Base-by-base conservation (phyloP, 2,797 vertebrate genomes). In the Chelonia mydas region DNA sequence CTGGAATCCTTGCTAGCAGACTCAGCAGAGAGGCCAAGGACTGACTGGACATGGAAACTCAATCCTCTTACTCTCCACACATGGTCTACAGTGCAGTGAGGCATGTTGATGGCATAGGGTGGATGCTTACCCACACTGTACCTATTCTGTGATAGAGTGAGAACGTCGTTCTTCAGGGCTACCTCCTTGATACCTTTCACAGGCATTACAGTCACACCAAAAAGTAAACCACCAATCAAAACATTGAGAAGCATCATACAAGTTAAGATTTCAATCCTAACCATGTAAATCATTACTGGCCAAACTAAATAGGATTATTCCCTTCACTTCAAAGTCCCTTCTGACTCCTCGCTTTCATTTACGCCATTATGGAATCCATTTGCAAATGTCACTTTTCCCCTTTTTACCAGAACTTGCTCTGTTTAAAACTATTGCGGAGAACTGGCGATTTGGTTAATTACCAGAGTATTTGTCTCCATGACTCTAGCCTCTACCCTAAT, bases 401-500 rank as follows among this genome's bases (percentile, higher is more conserved):
- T 79, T 78, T 51, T 54, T 81, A 28, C 59, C 45, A 23, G 90
- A 83, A 86, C 82, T 15, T 76, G 51, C 33, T 89, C 59, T 81
- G 54, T 23, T 84, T n/a, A 92, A 93, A 90, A 86, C 31, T 23
- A 79, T 53, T 50, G 82, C 37, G 57, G 89, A 94, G 4, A 93
- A 84, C 49, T 53, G 7, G 19, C 28, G 25, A 16, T 65, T 82
- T 87, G 83, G 59, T 1, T 87, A 5, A 82, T 61, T 80, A 93
- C 77, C 83, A 87, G 11, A 94, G 84, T 28, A 47, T 94, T 92
- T 96, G 92, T 93, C 91, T 94, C 72, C 33, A 91, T 78, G 82
- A 96, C 83, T 87, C 50, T 28, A 87, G 55, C 17, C 53, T 90
- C 87, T 84, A 96, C 80, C 82, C 13, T 47, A 61, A 91, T 81